Conservation (phyloP, 2,888 invertebrate genomes). For the Colletes collaris region DNA sequence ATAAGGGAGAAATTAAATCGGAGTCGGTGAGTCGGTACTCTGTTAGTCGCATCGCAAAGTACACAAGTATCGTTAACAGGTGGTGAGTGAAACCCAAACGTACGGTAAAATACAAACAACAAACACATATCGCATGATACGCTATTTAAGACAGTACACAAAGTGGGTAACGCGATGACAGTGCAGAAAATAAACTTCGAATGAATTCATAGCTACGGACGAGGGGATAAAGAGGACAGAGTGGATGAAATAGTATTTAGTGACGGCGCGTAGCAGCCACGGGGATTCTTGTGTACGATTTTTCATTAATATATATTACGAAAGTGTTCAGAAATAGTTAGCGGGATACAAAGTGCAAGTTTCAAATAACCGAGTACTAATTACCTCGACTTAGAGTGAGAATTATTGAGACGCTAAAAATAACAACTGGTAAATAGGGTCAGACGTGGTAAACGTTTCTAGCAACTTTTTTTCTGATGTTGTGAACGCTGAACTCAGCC, state of each 20-base stretch:
- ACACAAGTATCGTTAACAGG: slow-evolving; percentile 1
- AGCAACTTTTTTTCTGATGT: too few relatives aligned
- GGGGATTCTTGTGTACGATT: not conserved
- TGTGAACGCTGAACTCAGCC: too few relatives aligned
- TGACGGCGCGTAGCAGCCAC: slow-evolving; percentile 5
- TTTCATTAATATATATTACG: too few relatives aligned
- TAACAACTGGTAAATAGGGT: too few relatives aligned
- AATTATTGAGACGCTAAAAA: too few relatives aligned
- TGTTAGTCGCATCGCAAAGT: slow-evolving; percentile 36
- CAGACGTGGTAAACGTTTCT: too few relatives aligned
- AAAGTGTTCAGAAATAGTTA: too few relatives aligned
- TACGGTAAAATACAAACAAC: slow-evolving; percentile 66
- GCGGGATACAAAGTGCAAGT: too few relatives aligned
- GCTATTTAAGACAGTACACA: slow-evolving; percentile 61
- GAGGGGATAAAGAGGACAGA: slow-evolving; percentile 15
- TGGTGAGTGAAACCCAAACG: slow-evolving; percentile 52
- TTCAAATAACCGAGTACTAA: too few relatives aligned
- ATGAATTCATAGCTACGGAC: slow-evolving; percentile 38
- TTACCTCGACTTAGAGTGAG: too few relatives aligned
- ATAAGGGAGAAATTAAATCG: not conserved
- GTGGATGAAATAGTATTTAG: slow-evolving; percentile 26
- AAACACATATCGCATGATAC: slow-evolving; percentile 65
- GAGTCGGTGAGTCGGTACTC: slow-evolving; percentile 1
- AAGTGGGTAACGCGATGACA: slow-evolving; percentile 54
- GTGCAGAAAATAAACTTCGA: slow-evolving; percentile 51